These are phyloP conservation scores for Crepidodera aurea DNA, from an alignment of 2,888 invertebrate genomes.

Conservation along the genomic window DNA sequence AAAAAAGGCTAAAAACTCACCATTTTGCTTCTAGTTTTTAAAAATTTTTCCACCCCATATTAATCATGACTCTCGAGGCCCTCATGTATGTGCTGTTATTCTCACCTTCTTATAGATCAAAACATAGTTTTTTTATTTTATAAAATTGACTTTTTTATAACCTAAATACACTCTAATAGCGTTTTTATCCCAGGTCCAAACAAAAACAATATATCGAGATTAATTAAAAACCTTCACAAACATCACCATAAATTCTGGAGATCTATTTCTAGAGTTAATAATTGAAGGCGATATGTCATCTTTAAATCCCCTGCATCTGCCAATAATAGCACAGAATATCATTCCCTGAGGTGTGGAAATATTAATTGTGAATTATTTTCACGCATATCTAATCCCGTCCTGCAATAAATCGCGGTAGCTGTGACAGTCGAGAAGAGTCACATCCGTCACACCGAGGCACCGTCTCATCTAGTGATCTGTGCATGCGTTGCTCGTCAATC, in stretches of 20 bases:
- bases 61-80: too few relatives aligned
- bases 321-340: slow-evolving; percentile 39
- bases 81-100: too few relatives aligned
- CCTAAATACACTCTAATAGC: too few relatives aligned
- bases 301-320: slow-evolving; percentile 34
- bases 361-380: slow-evolving; percentile 52
- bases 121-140: too few relatives aligned
- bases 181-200: not conserved
- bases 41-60: too few relatives aligned
- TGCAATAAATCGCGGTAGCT: slow-evolving; percentile 45
- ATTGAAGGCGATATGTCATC: slow-evolving; percentile 35
- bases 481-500: slow-evolving; percentile 57
- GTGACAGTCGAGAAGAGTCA: slow-evolving; percentile 42
- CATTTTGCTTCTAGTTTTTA: too few relatives aligned
- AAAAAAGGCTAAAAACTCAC: too few relatives aligned
- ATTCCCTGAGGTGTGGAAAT: slow-evolving; percentile 42
- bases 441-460: slow-evolving; percentile 39
- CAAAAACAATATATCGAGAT: not conserved
- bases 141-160: too few relatives aligned
- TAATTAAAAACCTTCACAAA: slow-evolving; percentile 17
- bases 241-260: slow-evolving; percentile 5
- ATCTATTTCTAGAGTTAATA: slow-evolving; percentile 36
- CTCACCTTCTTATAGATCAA: too few relatives aligned
- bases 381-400: slow-evolving; percentile 48
- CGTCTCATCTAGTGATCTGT: slow-evolving; percentile 37